Percentiles rank a stretch among this genome's conserved stretches.
Conservation (phyloP, 1,140 invertebrate genomes). For the Sycophila sp. region DNA sequence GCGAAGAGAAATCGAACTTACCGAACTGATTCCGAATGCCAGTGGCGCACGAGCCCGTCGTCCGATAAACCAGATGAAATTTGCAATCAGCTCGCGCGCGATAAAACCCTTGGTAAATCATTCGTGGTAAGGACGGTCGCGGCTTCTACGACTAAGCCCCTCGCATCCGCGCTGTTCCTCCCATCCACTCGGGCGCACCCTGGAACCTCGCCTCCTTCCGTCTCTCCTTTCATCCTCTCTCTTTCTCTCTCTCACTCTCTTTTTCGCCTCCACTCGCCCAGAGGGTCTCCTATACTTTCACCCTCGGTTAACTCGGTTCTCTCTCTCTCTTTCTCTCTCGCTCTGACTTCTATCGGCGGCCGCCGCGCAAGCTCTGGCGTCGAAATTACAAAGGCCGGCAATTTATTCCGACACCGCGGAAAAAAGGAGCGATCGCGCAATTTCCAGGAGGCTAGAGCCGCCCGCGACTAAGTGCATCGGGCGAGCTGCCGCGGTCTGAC, state of each 20-base stretch:
- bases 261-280: neutral
- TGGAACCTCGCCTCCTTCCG: neutral
- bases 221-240: neutral
- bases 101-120: slow-evolving; percentile 19
- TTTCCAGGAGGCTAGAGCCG: neutral
- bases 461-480: neutral
- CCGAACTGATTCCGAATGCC: too few relatives aligned
- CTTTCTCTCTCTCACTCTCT: neutral
- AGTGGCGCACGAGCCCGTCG: neutral
- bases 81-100: neutral
- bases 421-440: slow-evolving; percentile 25
- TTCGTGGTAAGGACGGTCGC: neutral
- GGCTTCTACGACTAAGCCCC: neutral
- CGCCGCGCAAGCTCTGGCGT: neutral
- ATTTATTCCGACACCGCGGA: slow-evolving; percentile 12
- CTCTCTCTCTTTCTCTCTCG: neutral
- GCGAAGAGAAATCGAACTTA: too few relatives aligned
- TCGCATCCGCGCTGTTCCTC: neutral
- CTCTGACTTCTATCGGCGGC: neutral
- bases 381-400: slow-evolving; percentile 24
- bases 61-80: neutral
- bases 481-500: neutral
- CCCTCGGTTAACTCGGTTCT: slow-evolving; percentile 42
- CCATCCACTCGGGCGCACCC: slow-evolving; percentile 1
- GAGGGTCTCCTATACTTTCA: slow-evolving; percentile 39